Evolutionary conservation across 2,113 vertebrate species (phyloP).

Genomic region (Struthidea cinerea): DNA sequence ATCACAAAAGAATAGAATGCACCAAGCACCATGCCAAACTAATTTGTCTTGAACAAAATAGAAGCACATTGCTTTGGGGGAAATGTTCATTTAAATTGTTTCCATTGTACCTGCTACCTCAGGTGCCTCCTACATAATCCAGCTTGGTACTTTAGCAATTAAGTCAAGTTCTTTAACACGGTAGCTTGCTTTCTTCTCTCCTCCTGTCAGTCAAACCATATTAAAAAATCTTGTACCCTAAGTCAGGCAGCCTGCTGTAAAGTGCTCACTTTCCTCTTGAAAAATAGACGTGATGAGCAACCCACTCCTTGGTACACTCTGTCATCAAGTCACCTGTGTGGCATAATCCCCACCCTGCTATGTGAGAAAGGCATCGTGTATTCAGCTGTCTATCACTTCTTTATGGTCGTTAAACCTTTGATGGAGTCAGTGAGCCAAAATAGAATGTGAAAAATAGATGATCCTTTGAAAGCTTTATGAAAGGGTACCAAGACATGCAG

Average conservation of each 20-base stretch:
- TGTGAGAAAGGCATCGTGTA: background rate
- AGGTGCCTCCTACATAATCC: background rate
- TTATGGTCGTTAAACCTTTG: background rate
- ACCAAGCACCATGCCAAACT: background rate
- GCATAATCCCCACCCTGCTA: background rate
- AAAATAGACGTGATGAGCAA: background rate
- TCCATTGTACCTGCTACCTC: background rate
- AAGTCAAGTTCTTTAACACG: background rate
- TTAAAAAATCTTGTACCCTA: background rate
- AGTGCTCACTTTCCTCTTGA: background rate
- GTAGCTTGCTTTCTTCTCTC: background rate
- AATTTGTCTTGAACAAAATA: background rate
- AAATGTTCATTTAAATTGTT: background rate
- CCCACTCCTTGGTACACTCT: background rate
- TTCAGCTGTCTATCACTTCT: constrained; percentile 1
- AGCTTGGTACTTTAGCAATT: background rate
- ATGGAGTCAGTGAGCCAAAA: constrained; percentile 13
- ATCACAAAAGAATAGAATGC: background rate
- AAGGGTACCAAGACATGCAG: background rate
- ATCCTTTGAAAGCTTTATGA: background rate
- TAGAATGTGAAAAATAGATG: background rate
- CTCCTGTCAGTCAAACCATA: background rate
- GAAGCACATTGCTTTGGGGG: background rate
- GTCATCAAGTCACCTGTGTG: background rate
- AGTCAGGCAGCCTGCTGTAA: background rate